Evolutionary conservation across 2,888 invertebrate genomes (phyloP), one percentile per base, ranked within the genome.

Genomic region (Dendrolimus houi): DNA sequence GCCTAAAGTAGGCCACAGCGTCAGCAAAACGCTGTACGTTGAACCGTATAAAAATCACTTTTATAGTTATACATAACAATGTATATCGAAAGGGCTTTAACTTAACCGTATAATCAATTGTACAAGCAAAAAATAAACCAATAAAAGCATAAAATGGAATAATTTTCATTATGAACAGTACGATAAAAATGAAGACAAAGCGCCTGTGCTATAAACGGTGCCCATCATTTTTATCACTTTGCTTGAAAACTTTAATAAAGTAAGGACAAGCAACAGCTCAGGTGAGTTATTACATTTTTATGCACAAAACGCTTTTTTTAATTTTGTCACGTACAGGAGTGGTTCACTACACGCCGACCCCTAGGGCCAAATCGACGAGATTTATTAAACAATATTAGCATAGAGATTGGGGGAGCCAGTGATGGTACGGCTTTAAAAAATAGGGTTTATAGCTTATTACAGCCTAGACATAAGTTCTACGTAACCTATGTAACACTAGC

Each of bases 171-270:
- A 75, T 47, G 47, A 75, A 74, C 72, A 77, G 71, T 64, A 75
- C 72, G 67, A 74, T 70, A 70, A 77, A 60, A 77, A 83, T 77
- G 79, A 81, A 81, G 79, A 82, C 79, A 82, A 79, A 79, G 77
- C 74, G 68, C 60, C 64, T 59, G 60, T 64, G 62, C 66, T 75
- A 81, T 74, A 68, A 76, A 75, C 75, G 67, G 67, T 71, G 75
- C 73, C 72, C 74, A 77, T 82, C 77, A 83, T 85, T 87, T 87
- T 86, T 87, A 85, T 85, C 84, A 85, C 83, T 86, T 85, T 76
- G 73, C 79, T 71, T 71, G 75, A 74, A 82, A 74, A 83, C 81
- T 84, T 85, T 87, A 87, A 85, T 87, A 87, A 87, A 84, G 80
- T 74, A 76, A 70, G 70, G 79, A 78, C 78, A 78, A 69, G 66